Evolutionary conservation across 2,113 vertebrate genomes (phyloP).

Genomic region (Eidolon helvum): DNA sequence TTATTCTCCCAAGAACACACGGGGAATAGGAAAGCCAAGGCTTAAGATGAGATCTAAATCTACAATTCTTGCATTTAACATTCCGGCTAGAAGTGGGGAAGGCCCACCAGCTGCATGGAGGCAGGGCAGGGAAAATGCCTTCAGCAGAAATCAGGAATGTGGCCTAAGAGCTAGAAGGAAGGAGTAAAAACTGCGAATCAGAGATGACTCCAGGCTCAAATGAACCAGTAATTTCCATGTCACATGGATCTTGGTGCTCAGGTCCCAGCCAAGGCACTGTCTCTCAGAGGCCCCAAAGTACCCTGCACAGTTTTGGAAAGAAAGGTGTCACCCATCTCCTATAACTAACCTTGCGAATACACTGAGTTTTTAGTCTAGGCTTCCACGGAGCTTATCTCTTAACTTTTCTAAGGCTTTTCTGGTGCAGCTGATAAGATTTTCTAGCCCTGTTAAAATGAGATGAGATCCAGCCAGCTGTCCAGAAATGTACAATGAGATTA

Average conservation of each 20-base stretch:
- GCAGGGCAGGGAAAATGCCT: neutral
- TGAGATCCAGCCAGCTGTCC: slow-evolving; percentile 71
- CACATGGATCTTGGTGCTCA: neutral
- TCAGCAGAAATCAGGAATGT: neutral
- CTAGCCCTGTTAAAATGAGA: slow-evolving; percentile 56
- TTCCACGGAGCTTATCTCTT: slow-evolving; percentile 49
- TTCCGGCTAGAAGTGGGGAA: neutral
- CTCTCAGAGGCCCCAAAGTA: neutral
- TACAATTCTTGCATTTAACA: neutral
- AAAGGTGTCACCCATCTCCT: neutral
- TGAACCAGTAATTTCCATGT: neutral
- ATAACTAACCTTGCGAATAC: neutral
- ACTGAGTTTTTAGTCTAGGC: neutral
- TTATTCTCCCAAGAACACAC: neutral
- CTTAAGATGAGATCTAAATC: neutral
- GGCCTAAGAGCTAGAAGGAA: neutral
- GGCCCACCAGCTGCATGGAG: neutral
- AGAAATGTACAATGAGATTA: slow-evolving; percentile 66
- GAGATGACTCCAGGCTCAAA: neutral
- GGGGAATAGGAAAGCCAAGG: neutral
- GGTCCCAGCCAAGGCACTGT: neutral
- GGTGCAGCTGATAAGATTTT: slow-evolving; percentile 57
- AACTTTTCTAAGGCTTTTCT: slow-evolving; percentile 59
- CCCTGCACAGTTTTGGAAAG: neutral
- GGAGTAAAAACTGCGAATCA: neutral